Evolutionary conservation across 2,797 vertebrate species (phyloP).

Genomic region (Anguilla megastoma): DNA sequence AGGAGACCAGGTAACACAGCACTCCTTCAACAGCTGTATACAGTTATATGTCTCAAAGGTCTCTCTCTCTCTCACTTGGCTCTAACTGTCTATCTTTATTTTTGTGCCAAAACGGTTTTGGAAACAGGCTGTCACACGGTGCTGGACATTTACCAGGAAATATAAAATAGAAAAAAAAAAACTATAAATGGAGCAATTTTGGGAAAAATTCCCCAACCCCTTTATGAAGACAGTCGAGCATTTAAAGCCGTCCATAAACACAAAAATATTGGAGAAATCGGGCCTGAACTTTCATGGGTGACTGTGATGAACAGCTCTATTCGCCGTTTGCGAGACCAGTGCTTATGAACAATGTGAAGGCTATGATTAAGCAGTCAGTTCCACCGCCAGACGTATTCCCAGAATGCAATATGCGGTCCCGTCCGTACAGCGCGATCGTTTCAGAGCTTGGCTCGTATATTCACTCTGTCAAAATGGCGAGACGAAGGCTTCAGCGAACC

Average conservation of each 20-base stretch:
- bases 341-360: neutral
- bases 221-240: neutral
- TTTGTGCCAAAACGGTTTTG: too few relatives aligned
- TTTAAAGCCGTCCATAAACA: neutral
- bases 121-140: too few relatives aligned
- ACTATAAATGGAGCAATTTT: neutral
- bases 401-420: neutral
- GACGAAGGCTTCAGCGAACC: neutral
- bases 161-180: neutral
- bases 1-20: conserved; percentile 77
- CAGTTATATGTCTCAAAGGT: neutral
- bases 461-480: neutral
- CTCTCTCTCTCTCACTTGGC: too few relatives aligned
- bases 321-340: neutral
- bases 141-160: neutral
- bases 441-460: neutral
- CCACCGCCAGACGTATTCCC: neutral
- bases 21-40: neutral
- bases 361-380: neutral
- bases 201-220: too few relatives aligned
- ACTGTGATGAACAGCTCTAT: neutral
- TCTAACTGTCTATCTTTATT: neutral
- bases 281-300: neutral
- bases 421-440: neutral
- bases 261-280: neutral